A percentile compares a stretch with the other conserved stretches of the same genome.
phyloP scores from a whole-genome alignment of 2,797 vertebrate genomes.

The Picus viridis region DNA sequence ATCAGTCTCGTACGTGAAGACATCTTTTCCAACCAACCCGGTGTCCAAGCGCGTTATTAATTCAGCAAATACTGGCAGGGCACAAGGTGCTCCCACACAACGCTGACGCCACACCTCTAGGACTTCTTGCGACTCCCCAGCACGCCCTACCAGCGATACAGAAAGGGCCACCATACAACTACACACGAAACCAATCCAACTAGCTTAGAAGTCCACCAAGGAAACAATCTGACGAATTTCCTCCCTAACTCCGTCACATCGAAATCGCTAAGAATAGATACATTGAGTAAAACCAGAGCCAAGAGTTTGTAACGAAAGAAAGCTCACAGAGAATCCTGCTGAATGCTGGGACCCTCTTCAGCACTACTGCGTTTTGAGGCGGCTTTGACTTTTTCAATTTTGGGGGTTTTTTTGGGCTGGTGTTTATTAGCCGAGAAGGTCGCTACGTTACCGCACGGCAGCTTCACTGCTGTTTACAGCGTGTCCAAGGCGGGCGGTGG shows the following conservation, averaged over 20 bases:
- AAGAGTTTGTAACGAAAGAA: background rate
- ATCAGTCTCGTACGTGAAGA: background rate
- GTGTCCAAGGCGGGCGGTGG: background rate
- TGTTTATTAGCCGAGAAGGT: background rate
- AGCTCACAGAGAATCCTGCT: background rate
- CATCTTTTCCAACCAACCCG: background rate
- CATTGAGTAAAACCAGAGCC: background rate
- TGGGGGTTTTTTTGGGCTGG: background rate
- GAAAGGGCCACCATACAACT: background rate
- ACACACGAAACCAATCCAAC: background rate
- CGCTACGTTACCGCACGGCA: background rate
- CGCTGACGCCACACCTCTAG: background rate
- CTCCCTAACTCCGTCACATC: background rate
- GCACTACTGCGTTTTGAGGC: background rate
- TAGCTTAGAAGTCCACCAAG: background rate
- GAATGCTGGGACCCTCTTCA: background rate
- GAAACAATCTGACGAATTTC: background rate
- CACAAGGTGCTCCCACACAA: background rate
- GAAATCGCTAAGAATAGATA: background rate
- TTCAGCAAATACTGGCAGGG: rapidly evolving
- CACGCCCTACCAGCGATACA: background rate
- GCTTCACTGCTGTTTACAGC: no score
- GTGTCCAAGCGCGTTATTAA: rapidly evolving
- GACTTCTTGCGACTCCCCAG: background rate
- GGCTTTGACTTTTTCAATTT: background rate